These are phyloP conservation scores for Galago senegalensis DNA, from an alignment of 2,797 vertebrate genomes.

Conservation along the genomic window DNA sequence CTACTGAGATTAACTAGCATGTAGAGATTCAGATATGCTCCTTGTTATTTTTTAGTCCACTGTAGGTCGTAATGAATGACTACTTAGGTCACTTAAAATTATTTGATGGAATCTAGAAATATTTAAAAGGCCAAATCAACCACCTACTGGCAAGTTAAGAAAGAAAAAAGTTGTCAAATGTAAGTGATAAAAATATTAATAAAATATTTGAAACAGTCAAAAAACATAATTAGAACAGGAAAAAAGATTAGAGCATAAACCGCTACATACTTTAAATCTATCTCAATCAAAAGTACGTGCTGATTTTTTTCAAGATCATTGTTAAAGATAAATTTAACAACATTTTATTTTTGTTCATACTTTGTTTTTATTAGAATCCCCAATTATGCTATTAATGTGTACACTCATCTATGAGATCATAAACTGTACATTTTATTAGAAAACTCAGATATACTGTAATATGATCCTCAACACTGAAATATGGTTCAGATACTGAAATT, in stretches of 20 bases:
- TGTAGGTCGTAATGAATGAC: neutral
- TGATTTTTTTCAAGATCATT: neutral
- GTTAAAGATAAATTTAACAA: neutral
- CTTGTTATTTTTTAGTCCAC: neutral
- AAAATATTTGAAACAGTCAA: neutral
- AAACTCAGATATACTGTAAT: neutral
- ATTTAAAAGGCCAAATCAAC: neutral
- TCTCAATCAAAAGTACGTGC: neutral
- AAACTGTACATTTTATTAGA: slow-evolving; percentile 53
- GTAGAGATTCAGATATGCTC: neutral
- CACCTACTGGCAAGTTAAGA: neutral
- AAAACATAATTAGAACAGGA: neutral
- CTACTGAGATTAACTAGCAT: neutral
- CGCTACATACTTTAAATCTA: neutral
- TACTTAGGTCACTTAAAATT: neutral
- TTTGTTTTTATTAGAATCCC: neutral
- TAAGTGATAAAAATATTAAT: neutral
- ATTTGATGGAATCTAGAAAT: slow-evolving; percentile 47
- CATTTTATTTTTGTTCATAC: neutral
- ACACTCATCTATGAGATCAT: neutral
- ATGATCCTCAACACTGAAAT: neutral
- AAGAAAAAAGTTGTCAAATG: neutral
- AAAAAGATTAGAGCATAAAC: neutral
- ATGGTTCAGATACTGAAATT: neutral
- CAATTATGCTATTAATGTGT: neutral